Evolutionary conservation across 2,888 invertebrate species (phyloP).

Genomic region (Watsonalla cultraria): DNA sequence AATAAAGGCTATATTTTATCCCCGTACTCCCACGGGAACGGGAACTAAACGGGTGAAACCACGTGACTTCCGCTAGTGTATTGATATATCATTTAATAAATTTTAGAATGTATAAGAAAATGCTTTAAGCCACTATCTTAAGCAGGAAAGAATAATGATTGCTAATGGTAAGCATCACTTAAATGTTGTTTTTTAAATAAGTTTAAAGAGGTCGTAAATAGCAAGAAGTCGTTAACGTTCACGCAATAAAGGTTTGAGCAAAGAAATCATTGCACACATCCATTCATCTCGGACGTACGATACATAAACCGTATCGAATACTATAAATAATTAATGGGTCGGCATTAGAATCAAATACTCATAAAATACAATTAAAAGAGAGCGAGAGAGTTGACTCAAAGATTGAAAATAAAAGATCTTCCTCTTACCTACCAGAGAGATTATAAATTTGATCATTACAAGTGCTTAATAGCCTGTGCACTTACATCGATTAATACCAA

Average conservation of each 20-base stretch:
- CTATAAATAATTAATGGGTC: constrained; percentile 77
- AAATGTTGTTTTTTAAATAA: not conserved
- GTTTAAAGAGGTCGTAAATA: constrained; percentile 11
- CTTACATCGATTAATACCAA: constrained; percentile 58
- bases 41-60: no score
- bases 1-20: no score
- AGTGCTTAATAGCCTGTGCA: constrained; percentile 64
- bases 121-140: no score
- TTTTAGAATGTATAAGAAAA: no score
- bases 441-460: constrained; percentile 77
- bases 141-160: no score
- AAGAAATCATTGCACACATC: constrained; percentile 45
- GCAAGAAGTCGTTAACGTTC: constrained; percentile 28
- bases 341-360: constrained; percentile 78
- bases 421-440: constrained; percentile 71
- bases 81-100: no score
- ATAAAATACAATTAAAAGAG: constrained; percentile 79
- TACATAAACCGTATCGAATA: constrained; percentile 75
- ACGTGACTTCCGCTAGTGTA: no score
- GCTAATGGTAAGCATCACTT: not conserved
- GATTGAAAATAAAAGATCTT: constrained; percentile 70
- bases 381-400: constrained; percentile 59
- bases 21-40: no score
- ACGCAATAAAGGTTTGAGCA: constrained; percentile 42
- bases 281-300: constrained; percentile 56